Conservation (phyloP, 1,140 invertebrate genomes). For the Ceratina calcarata region DNA sequence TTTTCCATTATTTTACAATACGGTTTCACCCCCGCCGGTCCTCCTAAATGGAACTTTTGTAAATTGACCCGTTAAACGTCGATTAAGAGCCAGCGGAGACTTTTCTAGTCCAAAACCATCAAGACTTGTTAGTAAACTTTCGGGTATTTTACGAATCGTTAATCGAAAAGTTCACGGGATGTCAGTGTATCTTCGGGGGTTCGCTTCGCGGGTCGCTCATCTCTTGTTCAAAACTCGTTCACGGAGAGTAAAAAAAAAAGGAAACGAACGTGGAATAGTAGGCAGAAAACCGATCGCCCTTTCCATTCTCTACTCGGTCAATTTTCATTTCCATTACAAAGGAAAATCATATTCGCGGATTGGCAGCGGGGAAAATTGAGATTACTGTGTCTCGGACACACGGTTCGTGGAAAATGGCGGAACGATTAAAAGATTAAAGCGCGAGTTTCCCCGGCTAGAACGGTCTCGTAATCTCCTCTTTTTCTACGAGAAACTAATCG, state of each 20-base stretch:
- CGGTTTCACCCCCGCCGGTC: constrained; percentile 6
- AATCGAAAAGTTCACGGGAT: constrained; percentile 19
- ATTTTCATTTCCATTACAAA: constrained; percentile 36
- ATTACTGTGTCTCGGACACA: constrained; percentile 14
- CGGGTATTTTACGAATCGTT: no score
- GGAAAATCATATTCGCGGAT: neutral
- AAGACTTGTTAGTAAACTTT: constrained; percentile 17
- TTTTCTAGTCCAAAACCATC: no score
- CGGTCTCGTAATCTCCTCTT: constrained; percentile 21
- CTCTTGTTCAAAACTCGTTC: no score
- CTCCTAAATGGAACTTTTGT: neutral
- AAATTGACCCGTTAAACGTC: constrained; percentile 16
- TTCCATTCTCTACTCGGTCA: no score
- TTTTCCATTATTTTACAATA: constrained; percentile 39
- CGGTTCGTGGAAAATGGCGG: constrained; percentile 10
- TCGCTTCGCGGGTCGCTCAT: no score
- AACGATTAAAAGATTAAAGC: constrained; percentile 44
- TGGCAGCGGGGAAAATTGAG: constrained; percentile 30
- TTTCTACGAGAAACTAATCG: no score
- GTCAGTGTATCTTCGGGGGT: constrained; percentile 21
- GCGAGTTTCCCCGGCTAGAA: constrained; percentile 28
- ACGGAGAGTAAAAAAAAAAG: no score
- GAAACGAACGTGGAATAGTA: neutral
- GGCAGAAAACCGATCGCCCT: no score
- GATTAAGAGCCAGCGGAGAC: no score